Evolutionary conservation across 2,113 vertebrate genomes (phyloP).

Genomic region (Scatophagus argus): DNA sequence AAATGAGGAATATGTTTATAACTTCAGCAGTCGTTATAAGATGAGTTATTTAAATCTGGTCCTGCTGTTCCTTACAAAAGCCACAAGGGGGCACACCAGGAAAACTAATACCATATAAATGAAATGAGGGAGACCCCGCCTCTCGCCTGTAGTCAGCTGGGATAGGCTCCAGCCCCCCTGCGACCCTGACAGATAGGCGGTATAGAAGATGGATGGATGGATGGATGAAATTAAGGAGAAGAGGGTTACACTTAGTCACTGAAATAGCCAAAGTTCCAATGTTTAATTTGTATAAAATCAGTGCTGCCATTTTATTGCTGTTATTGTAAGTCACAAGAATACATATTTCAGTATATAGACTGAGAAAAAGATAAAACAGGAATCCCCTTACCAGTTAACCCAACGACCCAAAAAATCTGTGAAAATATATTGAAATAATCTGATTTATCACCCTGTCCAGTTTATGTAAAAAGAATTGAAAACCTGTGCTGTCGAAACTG

Average conservation of each 20-base stretch:
- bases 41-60: not conserved
- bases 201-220: too few species aligned
- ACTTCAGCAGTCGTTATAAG: not conserved
- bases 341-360: not conserved
- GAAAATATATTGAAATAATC: not conserved
- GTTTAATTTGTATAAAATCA: slow-evolving; percentile 7
- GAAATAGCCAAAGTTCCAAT: not conserved
- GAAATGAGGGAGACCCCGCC: too few species aligned
- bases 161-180: too few species aligned
- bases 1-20: too few species aligned
- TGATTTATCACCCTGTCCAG: not conserved
- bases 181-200: too few species aligned
- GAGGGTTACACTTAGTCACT: not conserved
- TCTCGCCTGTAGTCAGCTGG: too few species aligned
- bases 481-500: not conserved
- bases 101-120: not conserved
- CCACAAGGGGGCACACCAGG: slow-evolving; percentile 26
- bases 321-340: not conserved
- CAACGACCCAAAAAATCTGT: not conserved
- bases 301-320: slow-evolving; percentile 18
- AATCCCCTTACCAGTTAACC: not conserved
- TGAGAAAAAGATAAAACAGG: not conserved
- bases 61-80: not conserved
- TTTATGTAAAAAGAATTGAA: not conserved
- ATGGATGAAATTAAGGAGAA: too few species aligned